Percentiles rank a stretch among this genome's conserved stretches.
phyloP scores from a whole-genome alignment of 2,888 invertebrate species.

The Laothoe populi region DNA sequence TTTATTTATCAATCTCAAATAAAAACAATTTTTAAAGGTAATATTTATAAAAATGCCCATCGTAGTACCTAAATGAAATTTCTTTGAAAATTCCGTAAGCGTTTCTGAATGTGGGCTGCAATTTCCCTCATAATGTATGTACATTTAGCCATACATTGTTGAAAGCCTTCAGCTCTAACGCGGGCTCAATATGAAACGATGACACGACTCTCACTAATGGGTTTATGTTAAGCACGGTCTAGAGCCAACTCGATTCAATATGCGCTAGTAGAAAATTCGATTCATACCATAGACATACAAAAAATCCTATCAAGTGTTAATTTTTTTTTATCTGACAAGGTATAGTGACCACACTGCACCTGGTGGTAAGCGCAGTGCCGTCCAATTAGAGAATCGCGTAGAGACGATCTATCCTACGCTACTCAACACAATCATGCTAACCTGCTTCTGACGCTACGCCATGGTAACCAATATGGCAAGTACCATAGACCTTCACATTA shows the following conservation, averaged over 20 bases:
- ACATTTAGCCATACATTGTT: slow-evolving; percentile 16
- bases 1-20: no score
- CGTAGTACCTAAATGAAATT: slow-evolving; percentile 2
- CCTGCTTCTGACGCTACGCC: no score
- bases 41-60: neutral
- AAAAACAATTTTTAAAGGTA: neutral
- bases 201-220: slow-evolving; percentile 45
- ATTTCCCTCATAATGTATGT: slow-evolving; percentile 38
- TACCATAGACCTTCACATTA: no score
- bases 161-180: slow-evolving; percentile 27
- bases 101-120: slow-evolving; percentile 33
- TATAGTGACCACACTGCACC: no score
- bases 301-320: no score
- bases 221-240: slow-evolving; percentile 39
- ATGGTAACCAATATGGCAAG: no score
- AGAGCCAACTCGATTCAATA: slow-evolving; percentile 10
- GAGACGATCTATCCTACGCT: no score
- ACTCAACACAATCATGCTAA: no score
- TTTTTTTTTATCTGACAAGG: no score
- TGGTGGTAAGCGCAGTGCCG: no score
- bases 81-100: slow-evolving; percentile 20
- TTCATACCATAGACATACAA: neutral
- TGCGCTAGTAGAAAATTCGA: slow-evolving; percentile 8
- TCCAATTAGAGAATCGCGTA: no score
- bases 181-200: slow-evolving; percentile 36